Conservation (phyloP, 2,113 vertebrate species). For the Mirza zaza region DNA sequence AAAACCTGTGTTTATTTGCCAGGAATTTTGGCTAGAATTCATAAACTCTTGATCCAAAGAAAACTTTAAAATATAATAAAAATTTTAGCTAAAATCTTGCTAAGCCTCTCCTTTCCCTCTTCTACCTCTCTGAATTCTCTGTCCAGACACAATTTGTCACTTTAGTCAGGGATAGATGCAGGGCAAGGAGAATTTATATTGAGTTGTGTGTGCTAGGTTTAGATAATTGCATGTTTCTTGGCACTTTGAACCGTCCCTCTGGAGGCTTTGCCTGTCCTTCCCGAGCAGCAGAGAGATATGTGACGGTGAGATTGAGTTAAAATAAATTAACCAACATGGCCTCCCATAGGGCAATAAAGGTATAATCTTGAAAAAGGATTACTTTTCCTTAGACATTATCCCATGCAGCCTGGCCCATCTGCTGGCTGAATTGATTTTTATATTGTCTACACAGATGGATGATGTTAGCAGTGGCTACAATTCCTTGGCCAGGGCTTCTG, state of each 20-base stretch:
- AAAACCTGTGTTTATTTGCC: background rate
- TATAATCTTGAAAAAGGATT: background rate
- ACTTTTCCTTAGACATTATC: background rate
- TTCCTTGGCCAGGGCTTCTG: background rate
- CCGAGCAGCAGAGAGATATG: background rate
- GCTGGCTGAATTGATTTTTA: background rate
- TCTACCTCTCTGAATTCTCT: background rate
- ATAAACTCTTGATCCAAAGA: background rate
- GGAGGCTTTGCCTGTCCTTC: background rate
- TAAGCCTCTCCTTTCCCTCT: background rate
- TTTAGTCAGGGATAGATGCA: background rate
- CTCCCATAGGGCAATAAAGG: background rate
- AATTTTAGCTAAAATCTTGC: background rate
- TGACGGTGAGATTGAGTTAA: background rate
- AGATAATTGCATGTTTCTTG: background rate
- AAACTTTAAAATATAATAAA: background rate
- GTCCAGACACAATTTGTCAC: background rate
- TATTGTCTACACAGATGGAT: conserved; percentile 45
- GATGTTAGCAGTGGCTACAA: background rate
- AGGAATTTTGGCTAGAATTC: conserved; percentile 6
- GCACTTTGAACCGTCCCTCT: background rate
- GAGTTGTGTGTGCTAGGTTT: background rate
- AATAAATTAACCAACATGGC: background rate
- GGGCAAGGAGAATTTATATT: background rate
- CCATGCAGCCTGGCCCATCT: background rate